Base-by-base conservation (phyloP, 1,140 invertebrate species). In the Dryas iulia region DNA sequence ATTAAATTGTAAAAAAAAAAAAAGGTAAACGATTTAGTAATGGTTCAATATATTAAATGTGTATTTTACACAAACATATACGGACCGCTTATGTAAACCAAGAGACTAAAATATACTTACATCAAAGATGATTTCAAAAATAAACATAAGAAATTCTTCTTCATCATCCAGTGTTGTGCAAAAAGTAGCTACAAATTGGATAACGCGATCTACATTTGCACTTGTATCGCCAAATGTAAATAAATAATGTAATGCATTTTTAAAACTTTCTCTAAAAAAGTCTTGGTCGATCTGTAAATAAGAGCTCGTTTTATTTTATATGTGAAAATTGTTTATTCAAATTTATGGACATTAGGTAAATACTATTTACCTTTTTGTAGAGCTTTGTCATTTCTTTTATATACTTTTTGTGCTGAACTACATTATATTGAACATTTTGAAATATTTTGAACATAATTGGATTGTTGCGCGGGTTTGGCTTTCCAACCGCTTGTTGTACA, bases 101-200 rank as follows among this genome's bases (percentile, higher is more conserved):
- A n/a, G n/a, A 39, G 0, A 7, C 6, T 18, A 21, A 6, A 28
- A 28, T 28, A 18, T 47, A 47, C 92, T 81, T 88, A 93, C 83
- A 83, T 93, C 87, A 73, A 94, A 93, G 59, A 93, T 93, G 33
- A 93, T 92, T 35, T 89, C 84, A 71, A 94, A 91, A 58, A 94
- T 87, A 35, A 92, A 93, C 76, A 93, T 87, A 12, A 92, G 72
- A 66, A 92, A 93, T 62, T 93, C 91, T 56, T 93, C 92, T 59
- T 91, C 92, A 59, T 93, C 92, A 73, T 93, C 89, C n/a, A 94
- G 87, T 1, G 91, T 91, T 5, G 93, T 92, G 35, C 93, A 93
- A 82, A 95, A 95, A 59, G 94, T 94, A 10, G 94, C 93, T 3
- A 94, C 92, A 89, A 95, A 96, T 47, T 94, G 92, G 14, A 96